Evolutionary conservation across 2,888 invertebrate genomes (phyloP).

Genomic region (Xestoiulus laeticollis): DNA sequence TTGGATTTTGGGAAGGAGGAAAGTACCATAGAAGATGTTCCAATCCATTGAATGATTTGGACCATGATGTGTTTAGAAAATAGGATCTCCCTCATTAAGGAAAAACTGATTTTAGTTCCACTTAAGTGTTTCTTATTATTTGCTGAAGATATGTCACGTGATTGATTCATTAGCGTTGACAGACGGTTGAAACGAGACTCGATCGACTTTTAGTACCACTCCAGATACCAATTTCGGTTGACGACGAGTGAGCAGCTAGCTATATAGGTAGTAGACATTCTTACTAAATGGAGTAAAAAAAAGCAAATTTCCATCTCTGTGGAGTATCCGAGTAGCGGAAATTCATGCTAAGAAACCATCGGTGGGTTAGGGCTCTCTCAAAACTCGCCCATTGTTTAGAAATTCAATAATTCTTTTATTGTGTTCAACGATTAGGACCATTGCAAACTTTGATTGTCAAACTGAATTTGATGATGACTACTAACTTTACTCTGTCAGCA

Average conservation of each 20-base stretch:
- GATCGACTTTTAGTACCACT: slow-evolving; percentile 29
- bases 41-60: too few relatives aligned
- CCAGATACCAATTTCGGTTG: not conserved
- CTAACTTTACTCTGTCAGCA: not conserved
- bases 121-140: slow-evolving; percentile 35
- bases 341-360: not conserved
- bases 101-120: slow-evolving; percentile 1
- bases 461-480: not conserved
- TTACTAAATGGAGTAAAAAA: too few relatives aligned
- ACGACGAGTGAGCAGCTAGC: not conserved
- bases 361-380: not conserved
- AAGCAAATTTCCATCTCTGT: not conserved
- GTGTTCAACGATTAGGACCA: not conserved
- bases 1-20: not conserved
- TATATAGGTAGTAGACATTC: not conserved
- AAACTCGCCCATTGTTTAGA: not conserved
- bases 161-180: slow-evolving; percentile 29
- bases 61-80: not conserved
- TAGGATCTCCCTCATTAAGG: not conserved
- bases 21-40: too few relatives aligned
- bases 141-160: not conserved
- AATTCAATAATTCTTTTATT: slow-evolving; percentile 8
- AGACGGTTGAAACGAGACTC: not conserved
- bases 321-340: not conserved
- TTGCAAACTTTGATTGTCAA: not conserved